These are phyloP conservation scores for Gymnothorax javanicus DNA, from an alignment of 2,797 vertebrate genomes.

Conservation along the genomic window DNA sequence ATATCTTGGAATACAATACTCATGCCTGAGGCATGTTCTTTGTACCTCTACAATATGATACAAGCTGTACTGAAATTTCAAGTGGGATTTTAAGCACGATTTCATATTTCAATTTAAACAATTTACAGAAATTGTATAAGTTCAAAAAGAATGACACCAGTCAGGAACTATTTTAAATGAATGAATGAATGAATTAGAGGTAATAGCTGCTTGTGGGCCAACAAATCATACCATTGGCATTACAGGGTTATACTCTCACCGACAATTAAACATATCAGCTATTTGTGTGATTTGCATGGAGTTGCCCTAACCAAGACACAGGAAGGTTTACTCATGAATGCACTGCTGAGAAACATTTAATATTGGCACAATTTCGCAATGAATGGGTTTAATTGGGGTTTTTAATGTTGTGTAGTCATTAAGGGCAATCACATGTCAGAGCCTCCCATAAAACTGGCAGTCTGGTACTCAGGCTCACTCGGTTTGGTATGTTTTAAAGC, in stretches of 20 bases:
- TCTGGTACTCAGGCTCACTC: background rate
- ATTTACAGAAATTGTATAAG: background rate
- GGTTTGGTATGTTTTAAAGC: conserved; percentile 16
- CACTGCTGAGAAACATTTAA: background rate
- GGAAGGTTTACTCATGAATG: background rate
- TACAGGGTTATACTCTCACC: background rate
- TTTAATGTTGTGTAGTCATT: conserved; percentile 12
- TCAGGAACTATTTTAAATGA: background rate
- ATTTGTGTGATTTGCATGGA: background rate
- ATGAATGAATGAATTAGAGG: background rate
- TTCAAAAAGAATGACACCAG: background rate
- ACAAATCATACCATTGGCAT: background rate
- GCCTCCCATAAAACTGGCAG: conserved; percentile 15
- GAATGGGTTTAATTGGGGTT: background rate
- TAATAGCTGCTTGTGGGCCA: background rate
- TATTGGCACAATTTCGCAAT: background rate
- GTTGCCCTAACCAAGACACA: background rate
- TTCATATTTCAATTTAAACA: background rate
- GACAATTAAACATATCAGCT: background rate
- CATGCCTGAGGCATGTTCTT: background rate
- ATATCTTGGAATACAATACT: background rate
- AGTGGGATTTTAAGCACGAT: background rate
- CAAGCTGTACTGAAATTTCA: background rate
- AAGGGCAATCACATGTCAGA: background rate
- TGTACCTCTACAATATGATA: background rate